Evolutionary conservation across 2,797 vertebrate species (phyloP), one percentile per base, ranked within the genome.

Genomic region (Siniperca undulata): DNA sequence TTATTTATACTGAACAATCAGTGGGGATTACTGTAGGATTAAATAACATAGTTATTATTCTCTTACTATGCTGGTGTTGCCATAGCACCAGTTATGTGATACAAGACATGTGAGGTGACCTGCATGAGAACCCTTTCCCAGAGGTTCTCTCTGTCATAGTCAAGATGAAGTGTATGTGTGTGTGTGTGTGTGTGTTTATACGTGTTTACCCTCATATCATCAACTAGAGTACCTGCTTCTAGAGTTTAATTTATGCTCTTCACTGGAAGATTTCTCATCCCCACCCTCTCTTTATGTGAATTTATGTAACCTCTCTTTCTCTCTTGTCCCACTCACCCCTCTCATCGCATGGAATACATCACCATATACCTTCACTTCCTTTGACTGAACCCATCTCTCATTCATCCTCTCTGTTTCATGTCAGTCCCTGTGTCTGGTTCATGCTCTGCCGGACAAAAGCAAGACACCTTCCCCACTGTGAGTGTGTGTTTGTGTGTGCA

Each of bases 371-470:
- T 88, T 64, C 78, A 72, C 78, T 71, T 77, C 48, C 78, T 85
- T 82, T 74, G 77, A 80, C 88, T 85, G 84, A 88, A 53, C 55
- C 5, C 53, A 68, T 80, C 80, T 73, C 84, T 87, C 81, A 81
- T 79, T 88, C 79, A 88, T 90, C 75, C 50, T 77, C 72, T 64
- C 72, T 77, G 85, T 87, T 81, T 86, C 68, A 78, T 91, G 92
- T 92, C 93, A 89, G 87, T 88, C 82, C 74, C 74, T 70, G 81
- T 81, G 85, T 90, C 86, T 87, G 81, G 87, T 93, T 95, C 92
- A 94, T 82, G 92, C 92, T 94, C 92, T 88, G 88, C 82, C 87
- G 80, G 91, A 90, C 90, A 90, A 92, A 88, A 92, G 93, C 88
- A 88, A 87, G 89, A 91, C 89, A 89, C 87, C 83, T 80, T 80